A percentile compares a stretch with the other conserved stretches of the same genome.
Conservation (phyloP, 2,797 vertebrate genomes). For the Neopelma chrysocephalum region DNA sequence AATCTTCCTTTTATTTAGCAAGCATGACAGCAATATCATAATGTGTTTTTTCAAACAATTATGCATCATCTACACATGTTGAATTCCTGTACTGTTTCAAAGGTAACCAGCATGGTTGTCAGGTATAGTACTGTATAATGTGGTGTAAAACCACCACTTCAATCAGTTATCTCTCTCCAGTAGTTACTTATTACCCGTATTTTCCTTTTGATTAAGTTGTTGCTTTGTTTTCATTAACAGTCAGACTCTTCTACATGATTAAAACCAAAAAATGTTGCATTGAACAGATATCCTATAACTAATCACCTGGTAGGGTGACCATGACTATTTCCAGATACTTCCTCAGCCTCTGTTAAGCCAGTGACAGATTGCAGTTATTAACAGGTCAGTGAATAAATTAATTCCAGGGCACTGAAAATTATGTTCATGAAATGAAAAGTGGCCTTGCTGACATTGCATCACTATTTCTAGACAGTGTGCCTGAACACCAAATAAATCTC, state of each 20-base stretch:
- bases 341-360: constrained; percentile 56
- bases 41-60: not conserved
- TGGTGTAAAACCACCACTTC: not conserved
- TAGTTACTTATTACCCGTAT: not conserved
- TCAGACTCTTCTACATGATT: constrained; percentile 3
- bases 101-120: not conserved
- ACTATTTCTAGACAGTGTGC: constrained; percentile 71
- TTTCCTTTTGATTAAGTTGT: constrained; percentile 5
- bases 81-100: not conserved
- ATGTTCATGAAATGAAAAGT: constrained; percentile 68
- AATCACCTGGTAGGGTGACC: constrained; percentile 29
- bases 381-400: constrained; percentile 73
- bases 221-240: constrained; percentile 21
- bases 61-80: not conserved
- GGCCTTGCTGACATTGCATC: constrained; percentile 70
- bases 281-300: constrained; percentile 47
- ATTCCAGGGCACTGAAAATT: constrained; percentile 70
- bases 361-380: constrained; percentile 62
- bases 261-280: constrained; percentile 14
- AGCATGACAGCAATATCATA: not conserved
- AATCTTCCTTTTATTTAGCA: not conserved
- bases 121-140: not conserved
- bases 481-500: constrained; percentile 69
- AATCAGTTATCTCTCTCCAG: not conserved
- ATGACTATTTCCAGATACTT: constrained; percentile 57